These are phyloP conservation scores for Drosophila hydei DNA, from an alignment of 1,140 invertebrate genomes.

Conservation along the genomic window DNA sequence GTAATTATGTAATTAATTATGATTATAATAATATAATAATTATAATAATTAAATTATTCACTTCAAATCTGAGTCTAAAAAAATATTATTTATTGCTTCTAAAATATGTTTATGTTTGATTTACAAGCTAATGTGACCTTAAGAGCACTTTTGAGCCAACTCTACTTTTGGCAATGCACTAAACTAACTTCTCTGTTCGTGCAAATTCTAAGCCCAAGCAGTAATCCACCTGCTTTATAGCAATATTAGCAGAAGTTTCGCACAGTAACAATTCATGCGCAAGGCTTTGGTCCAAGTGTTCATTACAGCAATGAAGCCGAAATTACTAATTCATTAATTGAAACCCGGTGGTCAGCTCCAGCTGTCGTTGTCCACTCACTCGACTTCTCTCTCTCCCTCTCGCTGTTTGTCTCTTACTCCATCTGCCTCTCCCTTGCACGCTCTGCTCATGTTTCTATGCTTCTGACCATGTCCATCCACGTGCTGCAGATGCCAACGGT, in stretches of 20 bases:
- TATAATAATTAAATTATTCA: too few relatives aligned
- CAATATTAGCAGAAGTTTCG: conserved; percentile 20
- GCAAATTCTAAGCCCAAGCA: not conserved
- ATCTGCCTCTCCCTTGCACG: not conserved
- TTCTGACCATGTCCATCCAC: conserved; percentile 28
- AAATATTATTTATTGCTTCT: too few relatives aligned
- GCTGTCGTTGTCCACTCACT: conserved; percentile 1
- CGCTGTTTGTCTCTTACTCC: not conserved
- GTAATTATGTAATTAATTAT: too few relatives aligned
- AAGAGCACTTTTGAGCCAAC: not conserved
- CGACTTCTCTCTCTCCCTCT: not conserved
- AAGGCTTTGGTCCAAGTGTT: conserved; percentile 43
- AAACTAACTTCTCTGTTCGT: not conserved
- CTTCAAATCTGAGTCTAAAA: too few relatives aligned
- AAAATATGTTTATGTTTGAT: too few relatives aligned
- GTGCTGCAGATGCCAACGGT: conserved; percentile 73
- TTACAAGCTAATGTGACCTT: too few relatives aligned
- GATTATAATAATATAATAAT: too few relatives aligned
- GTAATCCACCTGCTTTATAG: conserved; percentile 12
- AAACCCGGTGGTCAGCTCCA: conserved; percentile 43
- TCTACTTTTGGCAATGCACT: not conserved
- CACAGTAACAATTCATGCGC: not conserved
- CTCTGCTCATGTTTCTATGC: not conserved
- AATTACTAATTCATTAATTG: conserved; percentile 83
- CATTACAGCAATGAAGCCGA: conserved; percentile 69